Base-by-base conservation (phyloP, 2,113 vertebrate species). In the Canis aureus region DNA sequence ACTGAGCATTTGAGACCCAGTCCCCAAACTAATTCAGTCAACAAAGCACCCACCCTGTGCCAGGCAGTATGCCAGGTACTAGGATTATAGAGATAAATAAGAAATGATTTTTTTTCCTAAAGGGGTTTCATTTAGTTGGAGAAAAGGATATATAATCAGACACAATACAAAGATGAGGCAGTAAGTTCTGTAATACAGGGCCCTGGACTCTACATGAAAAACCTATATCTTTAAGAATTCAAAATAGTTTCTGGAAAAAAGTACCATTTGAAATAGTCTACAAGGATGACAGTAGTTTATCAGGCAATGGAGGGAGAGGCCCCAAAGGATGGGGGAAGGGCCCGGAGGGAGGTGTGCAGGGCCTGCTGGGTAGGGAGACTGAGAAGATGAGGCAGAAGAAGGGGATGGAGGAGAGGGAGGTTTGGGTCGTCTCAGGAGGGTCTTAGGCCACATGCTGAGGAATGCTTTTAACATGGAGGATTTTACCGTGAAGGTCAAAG, bases 201-300 rank as follows among this genome's bases (percentile, higher is more conserved):
- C 2, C 32, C 57, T 53, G 49, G 23, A 43, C 20, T 80, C 51
- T 59, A 88, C 82, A 19, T n/a, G 2, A 57, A 83, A 80, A 49
- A 9, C 11, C 29, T 17, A 9, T 22, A 22, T 20, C 32, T 93
- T 80, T 57, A 23, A 25, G 23, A 53, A 64, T 74, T n/a, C 29
- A 71, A 51, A 60, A 27, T 74, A 71, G 16, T 25, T 90, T 84
- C 57, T 86, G 85, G 35, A 17, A 38, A 91, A 91, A 89, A 53
- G 38, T 20, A 29, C 49, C 25, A 6, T 92, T 92, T 94, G 71
- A 84, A 89, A 43, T 6, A 73, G 51, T 38, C 49, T 74, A 19
- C 57, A 23, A 85, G 53, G 51, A 53, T 55, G 51, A 81, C 10
- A 32, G 23, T 20, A 20, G 38, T 86, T 90, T 62, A 67, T n/a